phyloP scores from a whole-genome alignment of 30 jellyfish, hydroid and myxozoan genomes.

The Aurelia sp. region DNA sequence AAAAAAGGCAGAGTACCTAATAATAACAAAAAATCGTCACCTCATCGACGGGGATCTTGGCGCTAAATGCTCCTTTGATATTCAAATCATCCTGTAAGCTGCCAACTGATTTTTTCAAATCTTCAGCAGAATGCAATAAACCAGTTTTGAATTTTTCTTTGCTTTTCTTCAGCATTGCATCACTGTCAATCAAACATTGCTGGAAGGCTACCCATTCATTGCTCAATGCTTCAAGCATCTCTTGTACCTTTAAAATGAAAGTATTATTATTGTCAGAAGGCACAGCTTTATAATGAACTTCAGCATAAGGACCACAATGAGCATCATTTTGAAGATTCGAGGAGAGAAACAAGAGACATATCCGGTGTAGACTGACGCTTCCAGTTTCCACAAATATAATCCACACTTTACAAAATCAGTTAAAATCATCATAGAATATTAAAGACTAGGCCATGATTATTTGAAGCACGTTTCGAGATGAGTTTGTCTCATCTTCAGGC shows the following conservation, averaged over 20 bases:
- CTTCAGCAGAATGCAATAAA: slow-evolving; percentile 89
- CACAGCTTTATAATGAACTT: neutral
- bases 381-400: no score
- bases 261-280: neutral
- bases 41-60: slow-evolving; percentile 80
- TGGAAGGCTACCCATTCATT: slow-evolving; percentile 94
- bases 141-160: slow-evolving; percentile 91
- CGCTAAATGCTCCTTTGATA: slow-evolving; percentile 83
- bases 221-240: slow-evolving; percentile 90
- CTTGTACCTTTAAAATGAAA: slow-evolving; percentile 72
- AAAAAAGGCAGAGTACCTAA: no score
- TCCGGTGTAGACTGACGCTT: no score
- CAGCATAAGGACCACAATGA: no score
- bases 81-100: slow-evolving; percentile 83
- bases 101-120: slow-evolving; percentile 84
- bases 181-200: slow-evolving; percentile 93
- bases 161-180: slow-evolving; percentile 87
- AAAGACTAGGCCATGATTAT: no score
- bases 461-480: no score
- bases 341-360: no score
- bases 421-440: no score
- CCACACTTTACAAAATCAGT: no score
- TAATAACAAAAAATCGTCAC: neutral
- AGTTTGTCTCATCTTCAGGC: no score
- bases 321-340: neutral